Conservation (phyloP, 2,888 invertebrate genomes). For the Augochlorella aurata region DNA sequence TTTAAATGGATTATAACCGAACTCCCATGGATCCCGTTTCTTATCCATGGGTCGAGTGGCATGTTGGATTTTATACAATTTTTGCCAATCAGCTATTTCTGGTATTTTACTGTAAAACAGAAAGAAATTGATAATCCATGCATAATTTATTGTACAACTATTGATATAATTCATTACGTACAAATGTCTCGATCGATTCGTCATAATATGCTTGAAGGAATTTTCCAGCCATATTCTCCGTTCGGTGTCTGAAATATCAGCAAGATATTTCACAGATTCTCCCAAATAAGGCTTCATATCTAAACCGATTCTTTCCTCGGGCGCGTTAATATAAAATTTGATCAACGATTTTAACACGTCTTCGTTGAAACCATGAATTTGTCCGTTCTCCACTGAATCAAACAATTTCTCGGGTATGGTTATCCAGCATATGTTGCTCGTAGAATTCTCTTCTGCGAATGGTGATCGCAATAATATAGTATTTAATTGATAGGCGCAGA, state of each 20-base stretch:
- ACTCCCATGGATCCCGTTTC: conserved; percentile 88
- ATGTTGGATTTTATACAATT: conserved; percentile 89
- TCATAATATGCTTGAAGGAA: conserved; percentile 86
- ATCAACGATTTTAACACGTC: conserved; percentile 89
- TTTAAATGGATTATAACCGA: conserved; percentile 84
- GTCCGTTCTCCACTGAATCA: conserved; percentile 87
- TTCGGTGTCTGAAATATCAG: conserved; percentile 88
- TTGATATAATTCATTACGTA: conserved; percentile 51
- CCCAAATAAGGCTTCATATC: conserved; percentile 90
- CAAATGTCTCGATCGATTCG: conserved; percentile 86
- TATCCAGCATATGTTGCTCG: conserved; percentile 91
- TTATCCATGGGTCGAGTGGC: conserved; percentile 88
- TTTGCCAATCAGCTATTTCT: conserved; percentile 92
- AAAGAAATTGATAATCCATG: background rate
- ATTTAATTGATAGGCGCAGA: conserved; percentile 96
- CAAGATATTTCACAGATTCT: conserved; percentile 84
- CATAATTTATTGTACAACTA: background rate
- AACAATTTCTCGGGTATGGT: conserved; percentile 88
- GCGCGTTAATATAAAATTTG: conserved; percentile 88
- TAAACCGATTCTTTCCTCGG: conserved; percentile 84
- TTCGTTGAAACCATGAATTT: conserved; percentile 91
- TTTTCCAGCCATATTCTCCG: conserved; percentile 88
- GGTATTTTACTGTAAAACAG: conserved; percentile 82
- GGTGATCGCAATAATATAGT: conserved; percentile 88
- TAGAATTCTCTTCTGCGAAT: conserved; percentile 86